These are phyloP conservation scores for Melinopterus prodromus DNA, from an alignment of 2,888 invertebrate genomes.

Conservation along the genomic window DNA sequence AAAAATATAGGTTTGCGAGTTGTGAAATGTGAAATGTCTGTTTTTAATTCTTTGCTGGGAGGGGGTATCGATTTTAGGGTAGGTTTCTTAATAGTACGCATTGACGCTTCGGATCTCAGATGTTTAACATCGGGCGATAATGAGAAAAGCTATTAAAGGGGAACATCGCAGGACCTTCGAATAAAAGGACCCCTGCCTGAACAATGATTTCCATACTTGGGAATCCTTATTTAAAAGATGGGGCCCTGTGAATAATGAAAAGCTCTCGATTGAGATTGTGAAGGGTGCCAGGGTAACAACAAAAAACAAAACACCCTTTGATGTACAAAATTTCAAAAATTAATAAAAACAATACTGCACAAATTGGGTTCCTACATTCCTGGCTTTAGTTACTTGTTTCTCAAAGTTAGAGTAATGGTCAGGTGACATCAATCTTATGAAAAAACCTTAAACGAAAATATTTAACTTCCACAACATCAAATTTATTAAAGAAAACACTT, in stretches of 20 bases:
- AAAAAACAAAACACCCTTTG: background rate
- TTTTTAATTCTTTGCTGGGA: background rate
- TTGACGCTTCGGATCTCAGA: conserved; percentile 19
- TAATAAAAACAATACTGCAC: no score
- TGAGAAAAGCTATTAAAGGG: conserved; percentile 24
- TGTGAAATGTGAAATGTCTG: no score
- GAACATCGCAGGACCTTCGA: conserved; percentile 12
- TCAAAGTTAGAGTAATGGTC: no score
- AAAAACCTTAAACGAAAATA: no score
- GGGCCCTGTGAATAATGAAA: background rate
- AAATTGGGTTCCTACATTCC: no score
- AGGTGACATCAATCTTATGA: no score
- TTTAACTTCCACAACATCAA: no score
- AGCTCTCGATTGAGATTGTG: background rate
- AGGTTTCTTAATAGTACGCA: background rate
- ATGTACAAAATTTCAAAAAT: background rate
- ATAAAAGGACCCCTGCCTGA: background rate
- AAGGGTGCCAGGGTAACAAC: background rate
- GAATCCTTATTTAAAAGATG: background rate
- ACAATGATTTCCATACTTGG: background rate
- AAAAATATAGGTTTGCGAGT: no score
- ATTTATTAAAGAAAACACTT: no score
- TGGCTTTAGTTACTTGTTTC: no score
- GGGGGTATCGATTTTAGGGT: background rate
- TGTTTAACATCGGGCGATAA: conserved; percentile 23